phyloP scores from a whole-genome alignment of 2,797 vertebrate genomes.

The Octomys mimax region DNA sequence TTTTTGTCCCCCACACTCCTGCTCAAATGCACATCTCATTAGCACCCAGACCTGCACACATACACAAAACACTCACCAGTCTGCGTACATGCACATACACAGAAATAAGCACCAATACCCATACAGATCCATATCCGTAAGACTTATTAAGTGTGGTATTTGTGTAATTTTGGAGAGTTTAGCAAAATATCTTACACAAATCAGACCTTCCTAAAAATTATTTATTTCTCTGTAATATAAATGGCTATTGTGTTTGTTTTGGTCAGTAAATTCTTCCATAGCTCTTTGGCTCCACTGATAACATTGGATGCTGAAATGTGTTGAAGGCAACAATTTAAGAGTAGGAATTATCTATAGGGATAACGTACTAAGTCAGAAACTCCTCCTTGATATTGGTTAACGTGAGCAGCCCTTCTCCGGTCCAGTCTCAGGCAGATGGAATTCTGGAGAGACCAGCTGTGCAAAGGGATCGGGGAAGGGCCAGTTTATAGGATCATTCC shows the following conservation, averaged over 20 bases:
- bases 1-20: not conserved
- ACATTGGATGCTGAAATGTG: not conserved
- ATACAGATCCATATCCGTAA: not conserved
- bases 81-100: not conserved
- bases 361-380: not conserved
- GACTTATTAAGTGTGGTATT: not conserved
- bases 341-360: not conserved
- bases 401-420: not conserved
- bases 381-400: not conserved
- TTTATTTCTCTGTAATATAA: not conserved
- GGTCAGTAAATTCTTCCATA: not conserved
- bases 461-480: not conserved
- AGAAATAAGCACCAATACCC: not conserved
- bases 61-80: not conserved
- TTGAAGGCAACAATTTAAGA: not conserved
- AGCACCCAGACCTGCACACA: not conserved
- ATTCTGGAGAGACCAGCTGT: not conserved
- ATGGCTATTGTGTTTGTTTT: not conserved
- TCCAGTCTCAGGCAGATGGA: not conserved
- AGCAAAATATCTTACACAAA: not conserved
- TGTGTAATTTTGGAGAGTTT: not conserved
- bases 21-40: not conserved
- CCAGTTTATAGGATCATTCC: not conserved
- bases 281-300: conserved; percentile 8
- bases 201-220: not conserved